These are phyloP conservation scores for Eufriesea mexicana DNA, from an alignment of 1,140 invertebrate species.

Conservation along the genomic window DNA sequence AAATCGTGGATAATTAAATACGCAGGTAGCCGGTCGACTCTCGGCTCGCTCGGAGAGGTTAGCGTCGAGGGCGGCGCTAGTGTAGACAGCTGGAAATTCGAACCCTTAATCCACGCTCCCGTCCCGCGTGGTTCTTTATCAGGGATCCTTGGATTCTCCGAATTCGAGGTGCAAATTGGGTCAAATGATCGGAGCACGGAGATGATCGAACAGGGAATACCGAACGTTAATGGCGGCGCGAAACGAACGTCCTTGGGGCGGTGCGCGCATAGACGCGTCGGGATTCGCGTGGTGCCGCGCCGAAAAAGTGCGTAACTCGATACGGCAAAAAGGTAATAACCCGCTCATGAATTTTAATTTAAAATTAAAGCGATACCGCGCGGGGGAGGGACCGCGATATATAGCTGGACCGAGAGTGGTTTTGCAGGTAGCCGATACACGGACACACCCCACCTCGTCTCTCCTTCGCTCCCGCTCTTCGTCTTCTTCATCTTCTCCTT, in stretches of 20 bases:
- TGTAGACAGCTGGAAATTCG: too few relatives aligned
- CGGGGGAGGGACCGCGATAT: conserved; percentile 69
- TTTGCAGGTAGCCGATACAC: conserved; percentile 69
- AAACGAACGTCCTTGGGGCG: conserved; percentile 52
- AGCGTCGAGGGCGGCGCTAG: too few relatives aligned
- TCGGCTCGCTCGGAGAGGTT: too few relatives aligned
- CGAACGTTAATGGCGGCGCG: background rate
- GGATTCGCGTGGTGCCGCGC: conserved; percentile 38
- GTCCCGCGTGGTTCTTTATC: too few relatives aligned
- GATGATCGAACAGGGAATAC: too few relatives aligned
- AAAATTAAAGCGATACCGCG: conserved; percentile 73
- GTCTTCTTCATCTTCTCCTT: conserved; percentile 29
- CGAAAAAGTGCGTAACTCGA: conserved; percentile 64
- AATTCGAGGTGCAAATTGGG: too few relatives aligned
- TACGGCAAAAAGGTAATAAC: conserved; percentile 71
- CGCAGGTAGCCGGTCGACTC: too few relatives aligned
- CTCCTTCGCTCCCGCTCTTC: background rate
- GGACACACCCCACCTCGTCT: conserved; percentile 63
- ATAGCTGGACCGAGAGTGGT: conserved; percentile 67
- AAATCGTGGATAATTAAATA: background rate
- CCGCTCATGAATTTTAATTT: conserved; percentile 76
- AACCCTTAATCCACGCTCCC: too few relatives aligned
- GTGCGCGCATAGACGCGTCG: conserved; percentile 25
- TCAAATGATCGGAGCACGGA: too few relatives aligned
- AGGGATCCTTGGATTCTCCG: too few relatives aligned